Evolutionary conservation across 2,888 invertebrate species (phyloP), one percentile per base, ranked within the genome.

Genomic region (Agapostemon virescens): DNA sequence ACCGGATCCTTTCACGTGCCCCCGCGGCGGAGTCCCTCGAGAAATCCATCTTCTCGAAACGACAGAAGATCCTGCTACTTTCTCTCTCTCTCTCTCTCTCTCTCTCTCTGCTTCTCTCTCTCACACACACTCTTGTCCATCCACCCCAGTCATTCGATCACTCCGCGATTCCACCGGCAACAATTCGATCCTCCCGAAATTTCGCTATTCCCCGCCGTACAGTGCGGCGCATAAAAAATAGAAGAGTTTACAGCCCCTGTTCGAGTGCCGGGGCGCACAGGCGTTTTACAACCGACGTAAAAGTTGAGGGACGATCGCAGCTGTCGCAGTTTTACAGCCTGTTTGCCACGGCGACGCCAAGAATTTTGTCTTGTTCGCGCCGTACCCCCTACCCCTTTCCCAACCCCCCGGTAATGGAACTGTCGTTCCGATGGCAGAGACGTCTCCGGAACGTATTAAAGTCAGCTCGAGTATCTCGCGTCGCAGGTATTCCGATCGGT

Each of bases 1-100:
- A 30, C 38, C 52, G 26, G 30, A 42, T 75, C 71, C 71, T 83
- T 85, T 83, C 76, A 66, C 84, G 33, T 20, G 74, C 42, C 69
- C 58, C 77, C 77, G 63, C 30, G 66, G 6, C n/a, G 4, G 61
- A 33, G 11, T 20, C 61, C 42, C 61, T 20, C 42, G 67, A 58
- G 45, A 42, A 2, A 68, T 74, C 33, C 15, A 33, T 38, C 52
- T n/a, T 42, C 38, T 20, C 23, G 13, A 36, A 17, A n/a, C 23
- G 9, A 9, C 6, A 2, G 26, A 4, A 33, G 1, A n/a, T 17
- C 33, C n/a, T 42, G n/a, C n/a, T n/a, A n/a, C n/a, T n/a, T n/a
- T 17, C 17, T 1, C 17, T 5, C 5, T 5, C 33, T 5, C 33
- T 33, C 33, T 33, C 33, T 33, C 33, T 33, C 45, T 20, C 40